Base-by-base conservation (phyloP, 1,140 invertebrate genomes). In the Bombus waltoni region DNA sequence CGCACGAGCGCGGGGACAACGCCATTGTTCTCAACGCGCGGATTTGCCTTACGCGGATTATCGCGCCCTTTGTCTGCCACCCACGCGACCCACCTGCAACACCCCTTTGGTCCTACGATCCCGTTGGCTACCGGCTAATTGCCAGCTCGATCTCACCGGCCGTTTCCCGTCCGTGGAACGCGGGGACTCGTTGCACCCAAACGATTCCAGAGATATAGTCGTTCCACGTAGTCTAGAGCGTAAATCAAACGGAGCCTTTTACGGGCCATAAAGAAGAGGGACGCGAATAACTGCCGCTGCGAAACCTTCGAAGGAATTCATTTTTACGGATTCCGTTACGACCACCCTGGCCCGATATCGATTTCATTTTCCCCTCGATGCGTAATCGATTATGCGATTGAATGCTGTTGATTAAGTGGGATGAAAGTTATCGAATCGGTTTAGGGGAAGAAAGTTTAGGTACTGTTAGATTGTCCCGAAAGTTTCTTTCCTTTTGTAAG, bases 41-140 rank as follows among this genome's bases (percentile, higher is more conserved):
- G 35, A 73, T 77, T 83, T 70, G 18, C 81, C 81, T 83, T 70
- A 22, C 74, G 40, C 38, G 81, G 73, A 83, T 83, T 83, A 83
- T 83, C 74, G 65, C 75, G 44, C 62, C 74, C 44, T 83, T 77
- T 47, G 53, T 83, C 74, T n/a, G 15, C 22, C 73, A 40, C 70
- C 81, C 74, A 82, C 57, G 57, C 40, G 42, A n/a, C 22, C 28
- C 25, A 40, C 35, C 9, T 10, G 40, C 59, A 53, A 65, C 25
- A 32, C 59, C 40, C 22, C 9, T 35, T 6, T 18, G 42, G 15
- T 32, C 10, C 32, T 53, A 32, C 28, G n/a, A 57, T 78, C 76
- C 57, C 59, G 42, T 47, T 22, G 59, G 44, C 70, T n/a, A 22
- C 42, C 57, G 13, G 25, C 65, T 83, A 77, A 83, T 77, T 77